Conservation (phyloP, 35 echinoderm and acorn worm species). For the Patiria miniata region DNA sequence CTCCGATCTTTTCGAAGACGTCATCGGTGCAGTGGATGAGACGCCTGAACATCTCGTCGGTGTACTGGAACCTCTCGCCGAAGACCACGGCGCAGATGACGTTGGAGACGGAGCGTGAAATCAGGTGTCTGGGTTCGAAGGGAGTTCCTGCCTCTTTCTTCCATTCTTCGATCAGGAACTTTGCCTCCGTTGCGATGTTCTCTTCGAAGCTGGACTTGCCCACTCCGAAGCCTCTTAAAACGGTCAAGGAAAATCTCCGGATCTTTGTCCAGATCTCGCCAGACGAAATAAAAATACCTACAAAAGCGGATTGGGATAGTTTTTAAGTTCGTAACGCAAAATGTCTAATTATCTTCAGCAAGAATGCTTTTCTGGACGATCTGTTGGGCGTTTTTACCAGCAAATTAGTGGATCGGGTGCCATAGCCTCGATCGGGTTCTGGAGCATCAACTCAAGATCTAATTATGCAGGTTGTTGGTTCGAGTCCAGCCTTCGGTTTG, state of each 20-base stretch:
- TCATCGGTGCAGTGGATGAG: background rate
- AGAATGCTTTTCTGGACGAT: too few relatives aligned
- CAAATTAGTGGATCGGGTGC: too few relatives aligned
- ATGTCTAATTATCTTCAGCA: too few relatives aligned
- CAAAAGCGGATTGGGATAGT: too few relatives aligned
- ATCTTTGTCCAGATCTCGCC: background rate
- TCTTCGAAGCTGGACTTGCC: constrained; percentile 32
- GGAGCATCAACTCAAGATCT: too few relatives aligned
- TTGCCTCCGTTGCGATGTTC: constrained; percentile 6
- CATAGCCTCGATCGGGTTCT: too few relatives aligned
- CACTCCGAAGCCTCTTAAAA: background rate
- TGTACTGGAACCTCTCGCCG: constrained; percentile 3
- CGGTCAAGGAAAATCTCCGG: background rate
- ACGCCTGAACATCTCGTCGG: background rate
- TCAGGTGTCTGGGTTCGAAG: constrained; percentile 13
- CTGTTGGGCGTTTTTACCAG: too few relatives aligned
- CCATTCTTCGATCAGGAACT: background rate
- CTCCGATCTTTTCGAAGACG: background rate
- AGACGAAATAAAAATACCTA: background rate
- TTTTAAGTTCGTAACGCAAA: too few relatives aligned
- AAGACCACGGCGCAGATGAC: constrained; percentile 7
- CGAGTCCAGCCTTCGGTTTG: too few relatives aligned
- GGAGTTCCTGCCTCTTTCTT: background rate
- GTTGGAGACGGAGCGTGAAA: background rate
- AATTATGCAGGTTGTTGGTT: too few relatives aligned